Conservation (phyloP, 2,888 invertebrate species). For the Timema cristinae region DNA sequence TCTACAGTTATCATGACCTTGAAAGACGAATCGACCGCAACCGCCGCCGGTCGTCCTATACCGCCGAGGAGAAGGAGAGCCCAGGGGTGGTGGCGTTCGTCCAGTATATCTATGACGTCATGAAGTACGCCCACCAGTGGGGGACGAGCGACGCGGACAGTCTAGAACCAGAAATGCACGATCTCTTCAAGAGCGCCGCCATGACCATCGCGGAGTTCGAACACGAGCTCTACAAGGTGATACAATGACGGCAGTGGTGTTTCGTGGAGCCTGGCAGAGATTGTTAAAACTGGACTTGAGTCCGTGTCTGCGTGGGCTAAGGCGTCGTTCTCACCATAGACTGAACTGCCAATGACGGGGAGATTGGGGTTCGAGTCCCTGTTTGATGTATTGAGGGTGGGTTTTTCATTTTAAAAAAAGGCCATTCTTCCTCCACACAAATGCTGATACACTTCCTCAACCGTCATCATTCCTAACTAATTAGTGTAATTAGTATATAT, state of each 20-base stretch:
- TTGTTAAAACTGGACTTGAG: too few species aligned
- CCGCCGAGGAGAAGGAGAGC: not conserved
- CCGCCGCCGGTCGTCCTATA: not conserved
- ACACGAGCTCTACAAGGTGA: constrained; percentile 9
- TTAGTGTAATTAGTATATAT: too few species aligned
- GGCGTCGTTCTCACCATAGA: too few species aligned
- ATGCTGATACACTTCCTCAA: too few species aligned
- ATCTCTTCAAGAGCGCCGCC: constrained; percentile 8
- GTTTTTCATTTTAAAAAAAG: too few species aligned
- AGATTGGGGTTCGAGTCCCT: too few species aligned
- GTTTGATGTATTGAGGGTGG: too few species aligned
- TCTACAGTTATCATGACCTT: constrained; percentile 9
- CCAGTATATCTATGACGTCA: constrained; percentile 21
- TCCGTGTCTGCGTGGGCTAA: too few species aligned
- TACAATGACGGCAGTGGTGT: not conserved
- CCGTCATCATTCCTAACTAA: too few species aligned
- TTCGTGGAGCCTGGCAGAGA: too few species aligned
- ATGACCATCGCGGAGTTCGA: constrained; percentile 2
- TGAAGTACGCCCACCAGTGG: constrained; percentile 17
- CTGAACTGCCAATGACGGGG: too few species aligned
- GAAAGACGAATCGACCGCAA: constrained; percentile 21
- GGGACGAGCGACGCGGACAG: not conserved
- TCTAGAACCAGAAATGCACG: not conserved
- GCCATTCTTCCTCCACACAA: too few species aligned
- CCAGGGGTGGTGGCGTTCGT: constrained; percentile 13